Conservation (phyloP, 1,140 invertebrate species). For the Vanessa atalanta region DNA sequence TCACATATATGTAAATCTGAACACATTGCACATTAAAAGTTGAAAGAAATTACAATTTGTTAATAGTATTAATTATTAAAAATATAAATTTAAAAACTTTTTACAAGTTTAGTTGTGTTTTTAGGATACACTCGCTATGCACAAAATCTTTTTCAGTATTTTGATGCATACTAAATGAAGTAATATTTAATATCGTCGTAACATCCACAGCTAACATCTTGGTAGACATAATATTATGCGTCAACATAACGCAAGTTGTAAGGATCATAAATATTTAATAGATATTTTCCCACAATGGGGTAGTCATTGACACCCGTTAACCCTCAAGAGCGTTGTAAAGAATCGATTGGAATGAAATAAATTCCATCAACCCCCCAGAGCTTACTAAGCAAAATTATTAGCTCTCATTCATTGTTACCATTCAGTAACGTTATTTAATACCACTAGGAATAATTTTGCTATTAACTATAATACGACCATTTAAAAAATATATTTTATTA, state of each 20-base stretch:
- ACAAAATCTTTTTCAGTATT: too few relatives aligned
- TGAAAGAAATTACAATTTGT: too few relatives aligned
- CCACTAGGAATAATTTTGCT: conserved; percentile 40
- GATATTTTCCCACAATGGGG: conserved; percentile 78
- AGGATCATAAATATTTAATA: conserved; percentile 77
- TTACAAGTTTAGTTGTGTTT: too few relatives aligned
- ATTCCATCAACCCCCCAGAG: conserved; percentile 57
- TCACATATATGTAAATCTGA: too few relatives aligned
- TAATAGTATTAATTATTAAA: too few relatives aligned
- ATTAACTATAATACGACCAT: conserved; percentile 30
- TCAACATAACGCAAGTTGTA: conserved; percentile 36
- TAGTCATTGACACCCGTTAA: conserved; percentile 73
- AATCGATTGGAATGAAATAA: conserved; percentile 74
- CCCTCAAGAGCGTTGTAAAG: conserved; percentile 70
- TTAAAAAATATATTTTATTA: conserved; percentile 18
- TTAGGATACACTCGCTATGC: too few relatives aligned
- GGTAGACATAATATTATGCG: conserved; percentile 31
- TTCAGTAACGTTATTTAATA: conserved; percentile 40
- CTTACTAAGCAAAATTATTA: conserved; percentile 74
- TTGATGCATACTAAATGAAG: background rate
- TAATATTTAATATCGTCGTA: background rate
- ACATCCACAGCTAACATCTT: background rate
- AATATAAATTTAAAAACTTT: too few relatives aligned
- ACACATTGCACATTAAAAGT: too few relatives aligned
- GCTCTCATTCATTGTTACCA: conserved; percentile 61